phyloP scores from a whole-genome alignment of 2,888 invertebrate species.

The Zaprionus lineosus region DNA sequence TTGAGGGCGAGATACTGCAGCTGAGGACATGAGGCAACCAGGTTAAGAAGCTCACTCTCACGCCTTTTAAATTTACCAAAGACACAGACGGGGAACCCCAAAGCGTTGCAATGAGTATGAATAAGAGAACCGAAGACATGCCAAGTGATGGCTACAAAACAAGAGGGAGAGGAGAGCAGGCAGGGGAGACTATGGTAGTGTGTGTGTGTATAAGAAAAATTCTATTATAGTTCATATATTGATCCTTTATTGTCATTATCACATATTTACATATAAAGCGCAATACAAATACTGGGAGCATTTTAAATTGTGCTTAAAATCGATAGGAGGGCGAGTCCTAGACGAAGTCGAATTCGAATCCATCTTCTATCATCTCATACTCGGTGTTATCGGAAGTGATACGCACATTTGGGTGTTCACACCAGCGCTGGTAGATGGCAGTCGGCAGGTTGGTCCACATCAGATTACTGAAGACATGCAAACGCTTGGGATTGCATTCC shows the following conservation, averaged over 20 bases:
- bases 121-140: constrained; percentile 46
- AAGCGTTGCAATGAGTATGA: constrained; percentile 70
- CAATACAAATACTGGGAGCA: too few species aligned
- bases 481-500: constrained; percentile 33
- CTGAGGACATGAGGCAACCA: too few species aligned
- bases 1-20: too few species aligned
- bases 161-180: too few species aligned
- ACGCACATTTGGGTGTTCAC: constrained; percentile 36
- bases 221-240: too few species aligned
- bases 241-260: too few species aligned
- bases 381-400: constrained; percentile 55
- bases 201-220: too few species aligned
- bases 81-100: constrained; percentile 50
- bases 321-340: constrained; percentile 20
- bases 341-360: constrained; percentile 64
- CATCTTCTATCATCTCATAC: constrained; percentile 69
- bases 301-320: too few species aligned
- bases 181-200: neutral
- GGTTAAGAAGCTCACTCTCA: constrained; percentile 70
- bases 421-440: constrained; percentile 41
- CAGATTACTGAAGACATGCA: constrained; percentile 56
- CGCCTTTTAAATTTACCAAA: constrained; percentile 74
- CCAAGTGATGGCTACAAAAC: too few species aligned
- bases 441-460: constrained; percentile 52
- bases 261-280: constrained; percentile 16